Conservation (phyloP, 2,113 vertebrate species). For the Cyphomyrus plagiostoma region DNA sequence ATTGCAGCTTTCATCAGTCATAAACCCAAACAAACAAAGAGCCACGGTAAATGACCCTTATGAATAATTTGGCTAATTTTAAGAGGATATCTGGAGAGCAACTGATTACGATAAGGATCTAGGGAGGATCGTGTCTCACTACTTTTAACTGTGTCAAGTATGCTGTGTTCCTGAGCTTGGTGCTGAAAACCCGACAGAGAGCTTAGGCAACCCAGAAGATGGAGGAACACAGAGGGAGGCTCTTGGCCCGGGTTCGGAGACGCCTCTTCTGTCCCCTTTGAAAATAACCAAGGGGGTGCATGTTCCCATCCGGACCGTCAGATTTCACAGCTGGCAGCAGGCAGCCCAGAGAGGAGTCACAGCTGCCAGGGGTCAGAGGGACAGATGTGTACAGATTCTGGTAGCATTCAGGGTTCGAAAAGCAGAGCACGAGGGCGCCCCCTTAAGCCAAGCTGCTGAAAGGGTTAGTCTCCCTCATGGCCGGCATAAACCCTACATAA, state of each 20-base stretch:
- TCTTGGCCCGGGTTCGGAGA: neutral
- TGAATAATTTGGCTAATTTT: neutral
- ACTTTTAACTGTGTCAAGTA: neutral
- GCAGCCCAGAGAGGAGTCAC: neutral
- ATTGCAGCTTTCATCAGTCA: neutral
- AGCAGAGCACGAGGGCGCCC: slow-evolving; percentile 7
- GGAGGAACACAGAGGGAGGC: neutral
- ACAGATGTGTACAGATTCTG: neutral
- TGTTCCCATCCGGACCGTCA: neutral
- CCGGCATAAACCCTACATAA: slow-evolving; percentile 18
- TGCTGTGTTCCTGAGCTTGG: neutral
- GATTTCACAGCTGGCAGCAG: neutral
- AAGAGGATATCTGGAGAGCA: neutral
- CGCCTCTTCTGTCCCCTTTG: neutral
- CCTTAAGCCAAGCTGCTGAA: slow-evolving; percentile 20
- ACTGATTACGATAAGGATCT: neutral
- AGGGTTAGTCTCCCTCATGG: slow-evolving; percentile 20
- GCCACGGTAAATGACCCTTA: neutral
- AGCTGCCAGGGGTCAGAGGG: slow-evolving; percentile 16
- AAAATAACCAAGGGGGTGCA: neutral
- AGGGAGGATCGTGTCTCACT: neutral
- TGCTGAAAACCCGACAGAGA: neutral
- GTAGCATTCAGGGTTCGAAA: slow-evolving; percentile 2
- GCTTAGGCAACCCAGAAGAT: neutral
- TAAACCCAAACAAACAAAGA: neutral